Percentiles rank a stretch among this genome's conserved stretches.
Conservation (phyloP, 2,113 vertebrate genomes). For the Perognathus longimembris region DNA sequence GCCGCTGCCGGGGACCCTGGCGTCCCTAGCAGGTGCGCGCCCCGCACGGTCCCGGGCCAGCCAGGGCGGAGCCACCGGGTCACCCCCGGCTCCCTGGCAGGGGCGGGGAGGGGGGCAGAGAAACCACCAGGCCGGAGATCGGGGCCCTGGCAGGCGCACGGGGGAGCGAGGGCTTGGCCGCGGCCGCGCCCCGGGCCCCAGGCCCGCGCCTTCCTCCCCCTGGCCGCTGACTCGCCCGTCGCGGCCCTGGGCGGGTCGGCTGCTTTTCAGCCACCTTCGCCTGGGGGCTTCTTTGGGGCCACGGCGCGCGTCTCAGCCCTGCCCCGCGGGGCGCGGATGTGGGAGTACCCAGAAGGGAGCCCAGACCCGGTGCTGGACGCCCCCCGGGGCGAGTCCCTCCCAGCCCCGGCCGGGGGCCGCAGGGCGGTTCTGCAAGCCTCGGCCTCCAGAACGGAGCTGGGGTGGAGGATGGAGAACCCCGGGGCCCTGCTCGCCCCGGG, state of each 20-base stretch:
- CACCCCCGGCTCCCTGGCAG: background rate
- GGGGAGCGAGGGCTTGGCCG: no score
- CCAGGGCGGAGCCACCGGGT: background rate
- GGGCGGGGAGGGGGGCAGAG: background rate
- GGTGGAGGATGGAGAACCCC: background rate
- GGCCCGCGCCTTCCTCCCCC: background rate
- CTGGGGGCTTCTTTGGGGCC: background rate
- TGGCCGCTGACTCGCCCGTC: no score
- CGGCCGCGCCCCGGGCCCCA: background rate
- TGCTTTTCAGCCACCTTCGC: no score
- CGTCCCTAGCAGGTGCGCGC: constrained; percentile 34
- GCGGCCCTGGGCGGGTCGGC: no score
- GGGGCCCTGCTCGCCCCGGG: background rate
- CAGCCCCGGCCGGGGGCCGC: background rate
- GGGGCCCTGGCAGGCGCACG: no score
- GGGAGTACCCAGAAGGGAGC: background rate
- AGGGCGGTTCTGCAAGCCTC: background rate
- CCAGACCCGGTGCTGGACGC: background rate
- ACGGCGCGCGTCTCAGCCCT: background rate
- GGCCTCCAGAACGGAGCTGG: background rate
- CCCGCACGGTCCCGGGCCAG: background rate
- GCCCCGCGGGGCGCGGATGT: background rate
- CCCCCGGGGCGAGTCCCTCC: background rate
- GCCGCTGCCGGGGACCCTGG: background rate
- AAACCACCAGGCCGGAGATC: background rate